phyloP scores from a whole-genome alignment of 2,888 invertebrate genomes.

The Liopterus haemorrhoidalis region DNA sequence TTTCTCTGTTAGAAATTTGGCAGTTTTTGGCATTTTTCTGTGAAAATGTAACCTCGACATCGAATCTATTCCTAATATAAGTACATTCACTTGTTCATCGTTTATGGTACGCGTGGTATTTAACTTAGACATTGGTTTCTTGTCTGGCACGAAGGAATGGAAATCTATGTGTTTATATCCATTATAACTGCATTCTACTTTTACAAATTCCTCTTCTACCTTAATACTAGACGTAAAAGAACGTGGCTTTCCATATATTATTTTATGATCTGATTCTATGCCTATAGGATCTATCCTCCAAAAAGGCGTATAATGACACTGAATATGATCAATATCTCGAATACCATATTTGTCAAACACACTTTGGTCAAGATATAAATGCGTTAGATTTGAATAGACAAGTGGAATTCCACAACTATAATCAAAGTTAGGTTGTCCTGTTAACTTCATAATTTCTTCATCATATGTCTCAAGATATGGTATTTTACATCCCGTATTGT shows the following conservation, averaged over 20 bases:
- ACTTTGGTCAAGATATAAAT: conserved; percentile 50
- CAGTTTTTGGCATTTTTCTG: conserved; percentile 67
- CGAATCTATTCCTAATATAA: no score
- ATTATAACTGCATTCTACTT: conserved; percentile 46
- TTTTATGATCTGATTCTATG: conserved; percentile 47
- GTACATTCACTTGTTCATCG: conserved; percentile 74
- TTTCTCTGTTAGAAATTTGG: conserved; percentile 53
- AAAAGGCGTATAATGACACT: conserved; percentile 55
- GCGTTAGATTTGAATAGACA: no score
- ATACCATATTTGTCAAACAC: no score
- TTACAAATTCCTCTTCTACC: no score
- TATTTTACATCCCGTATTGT: no score
- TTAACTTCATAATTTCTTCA: no score
- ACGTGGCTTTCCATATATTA: conserved; percentile 45
- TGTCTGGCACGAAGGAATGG: no score
- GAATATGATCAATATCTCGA: conserved; percentile 41
- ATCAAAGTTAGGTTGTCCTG: conserved; percentile 52
- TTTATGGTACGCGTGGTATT: conserved; percentile 68
- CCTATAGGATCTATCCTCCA: conserved; percentile 47
- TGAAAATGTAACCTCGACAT: no score
- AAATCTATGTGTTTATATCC: conserved; percentile 53
- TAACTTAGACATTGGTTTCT: no score
- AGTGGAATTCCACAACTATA: no score
- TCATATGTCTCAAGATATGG: no score
- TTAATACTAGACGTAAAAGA: conserved; percentile 49